Conservation (phyloP, 2,113 vertebrate genomes). For the Alligator mississippiensis region DNA sequence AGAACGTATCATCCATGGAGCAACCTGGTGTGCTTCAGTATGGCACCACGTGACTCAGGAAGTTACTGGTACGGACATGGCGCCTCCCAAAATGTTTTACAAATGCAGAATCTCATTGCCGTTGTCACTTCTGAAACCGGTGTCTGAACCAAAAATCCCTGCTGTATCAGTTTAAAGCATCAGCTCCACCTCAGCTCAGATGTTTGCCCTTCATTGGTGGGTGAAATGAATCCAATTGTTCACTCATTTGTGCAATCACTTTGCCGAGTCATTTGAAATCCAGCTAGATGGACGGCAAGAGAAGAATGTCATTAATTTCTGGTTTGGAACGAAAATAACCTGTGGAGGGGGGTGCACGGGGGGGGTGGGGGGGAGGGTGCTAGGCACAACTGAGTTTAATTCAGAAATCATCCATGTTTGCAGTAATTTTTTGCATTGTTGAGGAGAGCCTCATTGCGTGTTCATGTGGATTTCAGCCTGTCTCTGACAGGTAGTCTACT, state of each 20-base stretch:
- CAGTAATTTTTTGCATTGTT: not conserved
- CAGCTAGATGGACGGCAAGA: accelerated
- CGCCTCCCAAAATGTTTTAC: too few species aligned
- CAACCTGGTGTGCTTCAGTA: too few species aligned
- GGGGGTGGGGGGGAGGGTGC: not conserved
- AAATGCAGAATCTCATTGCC: too few species aligned
- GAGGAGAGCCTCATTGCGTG: not conserved
- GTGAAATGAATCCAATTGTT: not conserved
- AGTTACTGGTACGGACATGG: too few species aligned
- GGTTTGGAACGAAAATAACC: not conserved
- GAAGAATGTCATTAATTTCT: not conserved
- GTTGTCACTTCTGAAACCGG: too few species aligned
- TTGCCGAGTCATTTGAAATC: not conserved
- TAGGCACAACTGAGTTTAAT: not conserved
- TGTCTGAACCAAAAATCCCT: not conserved
- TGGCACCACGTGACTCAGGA: too few species aligned
- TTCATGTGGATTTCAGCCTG: not conserved
- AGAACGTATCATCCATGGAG: too few species aligned
- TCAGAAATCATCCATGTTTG: not conserved
- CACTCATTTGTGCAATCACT: not conserved
- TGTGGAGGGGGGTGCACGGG: not conserved
- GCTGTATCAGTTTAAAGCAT: not conserved
- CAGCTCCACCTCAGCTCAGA: not conserved
- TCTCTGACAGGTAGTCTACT: not conserved
- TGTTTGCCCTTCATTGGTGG: accelerated